Base-by-base conservation (phyloP, 2,797 vertebrate species). In the Lepus oiostolus region DNA sequence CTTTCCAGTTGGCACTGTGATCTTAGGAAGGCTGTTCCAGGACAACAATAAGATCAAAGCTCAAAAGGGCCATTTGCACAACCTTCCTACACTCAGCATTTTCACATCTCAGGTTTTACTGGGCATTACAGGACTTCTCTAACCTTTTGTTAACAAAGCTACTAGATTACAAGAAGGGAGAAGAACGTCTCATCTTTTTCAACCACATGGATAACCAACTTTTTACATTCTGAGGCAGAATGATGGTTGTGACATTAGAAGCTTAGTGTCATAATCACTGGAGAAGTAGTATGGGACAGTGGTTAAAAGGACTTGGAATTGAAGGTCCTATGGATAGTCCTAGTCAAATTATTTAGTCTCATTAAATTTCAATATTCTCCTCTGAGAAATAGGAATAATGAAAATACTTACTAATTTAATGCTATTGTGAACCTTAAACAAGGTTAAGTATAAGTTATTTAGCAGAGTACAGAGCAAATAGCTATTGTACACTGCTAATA, bases 341-440 rank as follows among this genome's bases (percentile, higher is more conserved):
- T 32, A 74, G 72, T 58, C 17, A 91, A 95, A 81, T 54, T 86
- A 96, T 24, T 88, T 90, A 62, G 87, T 50, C 38, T 95, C 63
- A 90, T 52, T 90, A 88, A 76, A 91, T 58, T 89, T 91, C 60
- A 95, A 65, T 62, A 81, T 32, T 67, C 32, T 95, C 11, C 11
- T 90, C 30, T 74, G 54, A 84, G 92, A 96, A 90, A 79, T 0
- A 88, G 30, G 16, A n/a, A 47, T 47, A 76, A 58, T 6, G 83
- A 89, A 5, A 87, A 67, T 52, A 71, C 30, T 28, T 42, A 71
- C 32, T 72, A 4, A 28, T 32, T 60, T 47, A 32, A 74, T 47
- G 42, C 28, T 87, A 75, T 6, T 85, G 22, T 93, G 72, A 93
- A 85, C 72, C 62, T 52, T 58, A 86, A 87, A 72, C 54, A 82